These are phyloP conservation scores for Montipora sp. DNA, from an alignment of 64 coral and sea anemone species.

Conservation along the genomic window DNA sequence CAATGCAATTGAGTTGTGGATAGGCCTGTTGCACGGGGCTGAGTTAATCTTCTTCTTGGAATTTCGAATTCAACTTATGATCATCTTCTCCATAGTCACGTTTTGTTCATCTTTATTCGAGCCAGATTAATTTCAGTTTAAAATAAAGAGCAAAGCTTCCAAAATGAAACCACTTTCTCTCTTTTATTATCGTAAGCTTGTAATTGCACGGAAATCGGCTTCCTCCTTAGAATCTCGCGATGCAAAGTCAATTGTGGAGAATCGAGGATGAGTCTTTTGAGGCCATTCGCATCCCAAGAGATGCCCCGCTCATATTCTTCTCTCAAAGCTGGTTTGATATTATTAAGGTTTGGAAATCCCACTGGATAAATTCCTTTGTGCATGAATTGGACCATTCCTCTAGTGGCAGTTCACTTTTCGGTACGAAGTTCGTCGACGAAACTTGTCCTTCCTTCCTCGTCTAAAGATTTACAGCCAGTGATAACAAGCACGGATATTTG, in stretches of 20 bases:
- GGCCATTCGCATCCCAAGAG: neutral
- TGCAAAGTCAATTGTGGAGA: neutral
- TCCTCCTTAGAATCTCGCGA: neutral
- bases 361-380: constrained; percentile 2
- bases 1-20: no score
- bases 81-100: no score
- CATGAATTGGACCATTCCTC: neutral
- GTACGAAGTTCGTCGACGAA: neutral
- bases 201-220: neutral
- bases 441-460: neutral
- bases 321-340: neutral
- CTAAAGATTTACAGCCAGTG: constrained; percentile 21
- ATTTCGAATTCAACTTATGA: no score
- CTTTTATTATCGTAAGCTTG: no score
- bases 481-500: neutral
- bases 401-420: neutral
- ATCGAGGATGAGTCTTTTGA: neutral
- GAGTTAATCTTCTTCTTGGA: no score
- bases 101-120: no score
- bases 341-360: neutral
- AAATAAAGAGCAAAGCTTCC: no score
- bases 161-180: no score
- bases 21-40: no score
- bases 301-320: neutral
- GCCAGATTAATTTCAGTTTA: no score